Base-by-base conservation (phyloP, 2,113 vertebrate species). In the Cranoglanis bouderius region DNA sequence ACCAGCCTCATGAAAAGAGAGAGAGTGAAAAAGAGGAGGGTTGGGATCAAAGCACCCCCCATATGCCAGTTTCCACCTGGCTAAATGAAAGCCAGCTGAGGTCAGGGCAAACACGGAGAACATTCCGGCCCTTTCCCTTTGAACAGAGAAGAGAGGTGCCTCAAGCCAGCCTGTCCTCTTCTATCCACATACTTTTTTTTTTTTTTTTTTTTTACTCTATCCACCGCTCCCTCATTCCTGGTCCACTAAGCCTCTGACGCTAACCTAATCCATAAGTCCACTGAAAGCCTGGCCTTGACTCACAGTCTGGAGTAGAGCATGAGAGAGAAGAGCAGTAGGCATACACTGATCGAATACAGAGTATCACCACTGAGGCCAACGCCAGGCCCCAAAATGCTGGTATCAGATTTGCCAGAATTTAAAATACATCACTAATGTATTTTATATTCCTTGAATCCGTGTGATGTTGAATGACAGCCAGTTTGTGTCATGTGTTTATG, bases 51-150 rank as follows among this genome's bases (percentile, higher is more conserved):
- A 89, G 70, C 82, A 35, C 82, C 38, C 51, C 74, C 82, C 57
- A 78, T 88, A 88, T 89, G 88, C 88, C 82, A 85, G 74, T 89
- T 89, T 89, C 88, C 88, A 85, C 88, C 82, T 78, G 82, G 82
- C 21, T 77, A 85, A 84, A 88, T 85, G 82, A 88, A 88, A 88
- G 88, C 88, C 88, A 89, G 83, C 88, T 89, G 88, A 89, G 88
- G 88, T 89, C 83, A 85, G 59, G 75, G 75, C 75, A 65, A 85
- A 63, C 83, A 85, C 46, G 1, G 75, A 70, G 88, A 89, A 85
- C 82, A 65, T 89, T 89, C 82, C 46, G 83, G 88, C 72, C 83
- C 57, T 70, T 80, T 85, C 26, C 70, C 83, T 67, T 85, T 80
- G 82, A 77, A 80, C 75, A 88, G 83, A 88, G 57, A 65, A 38